Evolutionary conservation across 37 sponge, comb jelly and placozoan species (phyloP), one percentile per base, ranked within the genome.

Genomic region (Cladorhizidae sp.): DNA sequence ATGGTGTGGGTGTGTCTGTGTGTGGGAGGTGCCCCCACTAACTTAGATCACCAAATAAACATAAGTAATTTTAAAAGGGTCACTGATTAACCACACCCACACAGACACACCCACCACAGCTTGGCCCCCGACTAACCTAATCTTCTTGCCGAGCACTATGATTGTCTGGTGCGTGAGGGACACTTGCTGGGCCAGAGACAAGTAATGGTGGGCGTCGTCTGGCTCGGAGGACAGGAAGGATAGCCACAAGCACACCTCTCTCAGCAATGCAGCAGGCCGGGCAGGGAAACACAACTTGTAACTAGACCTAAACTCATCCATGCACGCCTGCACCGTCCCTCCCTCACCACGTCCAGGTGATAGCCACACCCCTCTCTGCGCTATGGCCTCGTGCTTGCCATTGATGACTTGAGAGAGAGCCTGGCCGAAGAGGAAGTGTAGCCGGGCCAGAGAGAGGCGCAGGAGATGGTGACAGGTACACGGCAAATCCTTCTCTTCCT

Each of bases 201-300:
- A 62, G 52, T 72, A 89, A 77, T 84, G 89, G 9, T 38, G n/a
- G 26, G 71, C 74, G 8, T 32, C 38, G 32, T 37, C 61, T 0
- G 43, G 40, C 2, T 32, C 8, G 21, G 42, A 49, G n/a, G 79
- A 49, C 12, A 42, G 31, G 11, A 73, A 45, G 23, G 64, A 17
- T 74, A 89, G 28, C 79, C 67, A 80, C 41, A 39, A 75, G 37
- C 64, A 84, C 11, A 36, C 36, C 17, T 86, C 87, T 58, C 81
- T 63, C 51, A 79, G 26, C 25, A 78, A 52, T 5, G 62, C 57
- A 3, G 79, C 40, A 3, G 85, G 64, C 40, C 28, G 20, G 51
- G 0, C 38, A 23, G 79, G 79, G 41, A 40, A 71, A 22, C 82
- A 76, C 39, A 88, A 45, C 57, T 88, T 79, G 57, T 77, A 78